These are phyloP conservation scores for Parnassius apollo DNA, from an alignment of 2,888 invertebrate genomes.

Conservation along the genomic window DNA sequence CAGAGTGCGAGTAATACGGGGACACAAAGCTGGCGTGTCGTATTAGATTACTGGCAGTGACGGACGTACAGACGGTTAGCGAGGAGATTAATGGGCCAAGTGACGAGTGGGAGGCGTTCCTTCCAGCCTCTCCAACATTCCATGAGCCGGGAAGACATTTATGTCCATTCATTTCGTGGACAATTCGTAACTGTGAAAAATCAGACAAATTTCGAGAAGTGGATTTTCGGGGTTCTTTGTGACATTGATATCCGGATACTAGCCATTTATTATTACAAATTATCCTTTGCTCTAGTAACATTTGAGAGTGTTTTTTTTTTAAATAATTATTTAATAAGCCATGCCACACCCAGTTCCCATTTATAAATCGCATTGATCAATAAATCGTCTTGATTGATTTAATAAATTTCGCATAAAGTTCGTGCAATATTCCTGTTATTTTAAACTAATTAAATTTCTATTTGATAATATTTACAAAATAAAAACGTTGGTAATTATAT, in stretches of 20 bases:
- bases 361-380: too few species aligned
- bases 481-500: too few species aligned
- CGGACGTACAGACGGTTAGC: conserved; percentile 72
- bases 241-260: conserved; percentile 18
- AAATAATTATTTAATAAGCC: too few species aligned
- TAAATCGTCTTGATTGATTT: too few species aligned
- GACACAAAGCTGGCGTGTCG: conserved; percentile 78
- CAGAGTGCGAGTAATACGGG: conserved; percentile 68
- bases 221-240: conserved; percentile 26
- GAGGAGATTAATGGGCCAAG: conserved; percentile 77
- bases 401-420: too few species aligned
- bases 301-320: not conserved
- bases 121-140: conserved; percentile 42
- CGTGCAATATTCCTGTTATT: too few species aligned
- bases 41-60: conserved; percentile 78
- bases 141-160: conserved; percentile 51
- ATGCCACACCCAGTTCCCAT: too few species aligned
- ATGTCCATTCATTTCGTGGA: conserved; percentile 62
- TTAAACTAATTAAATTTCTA: too few species aligned
- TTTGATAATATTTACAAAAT: too few species aligned
- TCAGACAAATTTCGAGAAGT: conserved; percentile 52
- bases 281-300: conserved; percentile 14
- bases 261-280: conserved; percentile 22
- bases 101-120: conserved; percentile 72
- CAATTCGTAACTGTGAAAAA: conserved; percentile 62